A percentile compares a stretch with the other conserved stretches of the same genome.
Conservation (phyloP, 2,797 vertebrate genomes). For the Mustela erminea region DNA sequence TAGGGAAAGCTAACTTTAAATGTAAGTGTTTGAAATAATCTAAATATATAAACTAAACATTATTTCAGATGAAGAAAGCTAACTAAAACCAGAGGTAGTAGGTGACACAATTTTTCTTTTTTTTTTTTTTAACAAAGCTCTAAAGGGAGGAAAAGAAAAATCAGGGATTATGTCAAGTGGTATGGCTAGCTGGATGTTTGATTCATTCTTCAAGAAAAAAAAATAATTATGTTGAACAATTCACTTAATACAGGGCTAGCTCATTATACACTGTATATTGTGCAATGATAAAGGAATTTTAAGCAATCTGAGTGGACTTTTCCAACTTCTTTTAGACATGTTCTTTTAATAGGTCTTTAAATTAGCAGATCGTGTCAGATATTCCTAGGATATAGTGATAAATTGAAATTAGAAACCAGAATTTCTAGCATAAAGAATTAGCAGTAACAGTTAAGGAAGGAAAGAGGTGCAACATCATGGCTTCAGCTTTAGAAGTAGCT, state of each 20-base stretch:
- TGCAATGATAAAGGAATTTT: not conserved
- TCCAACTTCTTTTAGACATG: not conserved
- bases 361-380: not conserved
- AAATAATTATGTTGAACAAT: not conserved
- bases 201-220: not conserved
- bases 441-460: not conserved
- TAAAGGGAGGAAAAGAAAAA: not conserved
- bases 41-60: not conserved
- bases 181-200: not conserved
- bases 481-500: not conserved
- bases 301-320: not conserved
- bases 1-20: not conserved
- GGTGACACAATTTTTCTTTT: not conserved
- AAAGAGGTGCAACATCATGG: not conserved
- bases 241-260: not conserved
- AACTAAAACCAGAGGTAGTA: not conserved
- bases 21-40: not conserved
- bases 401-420: not conserved
- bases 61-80: not conserved
- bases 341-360: not conserved
- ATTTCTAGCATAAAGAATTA: conserved; percentile 4
- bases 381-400: not conserved
- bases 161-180: not conserved
- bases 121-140: not conserved
- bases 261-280: not conserved